Evolutionary conservation across 2,888 invertebrate species (phyloP).

Genomic region (Amblyteles armatorius): DNA sequence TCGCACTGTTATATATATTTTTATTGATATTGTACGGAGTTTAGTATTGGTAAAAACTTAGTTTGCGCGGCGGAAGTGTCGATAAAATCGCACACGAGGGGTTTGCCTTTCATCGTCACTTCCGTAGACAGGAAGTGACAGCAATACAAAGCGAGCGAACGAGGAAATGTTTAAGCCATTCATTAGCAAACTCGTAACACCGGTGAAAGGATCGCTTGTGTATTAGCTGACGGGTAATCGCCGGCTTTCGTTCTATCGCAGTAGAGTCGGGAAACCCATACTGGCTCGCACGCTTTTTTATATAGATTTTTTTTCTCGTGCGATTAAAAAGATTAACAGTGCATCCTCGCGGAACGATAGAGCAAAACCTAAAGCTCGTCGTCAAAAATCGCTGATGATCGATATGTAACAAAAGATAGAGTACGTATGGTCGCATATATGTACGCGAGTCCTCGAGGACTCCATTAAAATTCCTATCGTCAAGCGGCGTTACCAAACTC

Average conservation of each 20-base stretch:
- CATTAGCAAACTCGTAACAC: constrained; percentile 1
- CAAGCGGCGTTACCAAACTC: constrained; percentile 8
- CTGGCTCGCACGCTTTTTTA: constrained; percentile 5
- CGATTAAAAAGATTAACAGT: constrained; percentile 1
- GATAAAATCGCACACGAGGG: background rate
- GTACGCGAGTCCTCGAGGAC: constrained; percentile 17
- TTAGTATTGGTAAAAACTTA: background rate
- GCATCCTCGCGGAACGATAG: background rate
- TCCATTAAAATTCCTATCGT: constrained; percentile 55
- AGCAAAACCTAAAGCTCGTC: background rate
- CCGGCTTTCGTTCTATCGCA: constrained; percentile 2
- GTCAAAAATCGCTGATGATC: constrained; percentile 26
- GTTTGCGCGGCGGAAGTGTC: background rate
- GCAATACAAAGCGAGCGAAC: background rate
- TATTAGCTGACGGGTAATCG: constrained; percentile 13
- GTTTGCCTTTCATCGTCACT: background rate
- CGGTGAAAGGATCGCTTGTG: constrained; percentile 11
- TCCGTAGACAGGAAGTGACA: background rate
- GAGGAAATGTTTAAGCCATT: constrained; percentile 14
- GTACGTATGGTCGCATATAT: background rate
- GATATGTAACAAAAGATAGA: constrained; percentile 19
- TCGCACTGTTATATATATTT: background rate
- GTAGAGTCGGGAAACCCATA: background rate
- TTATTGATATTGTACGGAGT: background rate
- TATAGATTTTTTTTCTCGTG: background rate